A percentile compares a stretch with the other conserved stretches of the same genome.
Evolutionary conservation across 2,888 invertebrate genomes (phyloP).

Genomic region (Brassicogethes aeneus): DNA sequence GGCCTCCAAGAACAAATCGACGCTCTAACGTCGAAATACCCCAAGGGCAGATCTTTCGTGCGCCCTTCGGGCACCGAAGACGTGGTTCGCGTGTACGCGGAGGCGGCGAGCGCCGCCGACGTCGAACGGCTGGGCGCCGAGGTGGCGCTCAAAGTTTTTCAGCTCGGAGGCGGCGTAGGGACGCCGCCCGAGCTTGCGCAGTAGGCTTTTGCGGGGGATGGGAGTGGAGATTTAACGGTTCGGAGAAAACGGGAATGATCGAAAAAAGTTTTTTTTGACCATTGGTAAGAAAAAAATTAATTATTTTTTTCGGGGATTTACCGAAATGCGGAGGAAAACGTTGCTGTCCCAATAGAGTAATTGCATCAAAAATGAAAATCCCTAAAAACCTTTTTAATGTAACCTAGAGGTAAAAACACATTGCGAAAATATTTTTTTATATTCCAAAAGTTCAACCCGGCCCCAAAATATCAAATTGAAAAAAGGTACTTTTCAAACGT

Average conservation of each 20-base stretch:
- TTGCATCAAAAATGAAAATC: too few relatives aligned
- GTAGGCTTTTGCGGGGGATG: constrained; percentile 4
- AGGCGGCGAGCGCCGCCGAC: constrained; percentile 68
- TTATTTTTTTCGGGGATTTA: too few relatives aligned
- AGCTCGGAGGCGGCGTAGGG: constrained; percentile 73
- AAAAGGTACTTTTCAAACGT: too few relatives aligned
- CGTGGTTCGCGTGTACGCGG: constrained; percentile 91
- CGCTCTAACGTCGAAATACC: constrained; percentile 56
- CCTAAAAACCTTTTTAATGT: too few relatives aligned
- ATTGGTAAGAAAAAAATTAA: too few relatives aligned
- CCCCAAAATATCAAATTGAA: too few relatives aligned
- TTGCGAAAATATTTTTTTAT: too few relatives aligned
- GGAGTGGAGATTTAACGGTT: background rate
- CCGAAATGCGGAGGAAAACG: too few relatives aligned
- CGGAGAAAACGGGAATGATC: background rate
- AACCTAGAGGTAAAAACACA: too few relatives aligned
- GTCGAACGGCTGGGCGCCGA: constrained; percentile 55
- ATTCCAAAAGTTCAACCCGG: too few relatives aligned
- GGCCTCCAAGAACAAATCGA: constrained; percentile 80
- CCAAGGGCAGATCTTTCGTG: constrained; percentile 77
- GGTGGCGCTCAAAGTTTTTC: constrained; percentile 66
- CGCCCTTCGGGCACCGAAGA: constrained; percentile 97
- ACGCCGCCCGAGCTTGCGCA: constrained; percentile 43
- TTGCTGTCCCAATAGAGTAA: too few relatives aligned
- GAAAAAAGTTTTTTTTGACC: too few relatives aligned